Evolutionary conservation across 2,113 vertebrate species (phyloP).

Genomic region (Actenoides hombroni): DNA sequence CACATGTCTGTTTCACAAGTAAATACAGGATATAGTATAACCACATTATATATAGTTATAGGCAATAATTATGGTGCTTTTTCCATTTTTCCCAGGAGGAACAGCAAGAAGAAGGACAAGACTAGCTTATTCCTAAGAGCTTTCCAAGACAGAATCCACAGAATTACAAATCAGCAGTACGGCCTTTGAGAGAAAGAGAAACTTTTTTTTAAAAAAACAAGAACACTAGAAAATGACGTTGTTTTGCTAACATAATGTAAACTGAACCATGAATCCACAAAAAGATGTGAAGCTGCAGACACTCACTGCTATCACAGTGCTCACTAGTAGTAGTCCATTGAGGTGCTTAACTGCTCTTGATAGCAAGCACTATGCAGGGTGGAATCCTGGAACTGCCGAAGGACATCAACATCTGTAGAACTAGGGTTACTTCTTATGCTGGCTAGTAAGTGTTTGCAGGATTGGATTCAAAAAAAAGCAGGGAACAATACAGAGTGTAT

Average conservation of each 20-base stretch:
- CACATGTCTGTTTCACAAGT: not conserved
- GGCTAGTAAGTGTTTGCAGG: not conserved
- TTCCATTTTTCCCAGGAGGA: constrained; percentile 32
- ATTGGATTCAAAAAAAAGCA: constrained; percentile 31
- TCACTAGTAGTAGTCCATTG: not conserved
- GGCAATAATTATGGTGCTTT: not conserved
- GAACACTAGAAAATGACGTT: not conserved
- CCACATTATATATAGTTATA: not conserved
- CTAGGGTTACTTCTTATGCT: not conserved
- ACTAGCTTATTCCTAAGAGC: constrained; percentile 54
- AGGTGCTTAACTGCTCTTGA: not conserved
- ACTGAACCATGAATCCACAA: constrained; percentile 47
- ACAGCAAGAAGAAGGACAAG: constrained; percentile 70
- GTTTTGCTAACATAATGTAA: constrained; percentile 16
- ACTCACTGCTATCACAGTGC: not conserved
- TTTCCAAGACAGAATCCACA: not conserved
- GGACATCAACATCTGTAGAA: not conserved
- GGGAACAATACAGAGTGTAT: constrained; percentile 48
- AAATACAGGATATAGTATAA: not conserved
- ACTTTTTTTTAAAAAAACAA: not conserved
- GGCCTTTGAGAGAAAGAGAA: not conserved
- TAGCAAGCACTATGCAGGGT: not conserved
- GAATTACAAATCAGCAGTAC: not conserved
- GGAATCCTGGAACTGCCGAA: not conserved
- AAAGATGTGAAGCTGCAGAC: constrained; percentile 41